Base-by-base conservation (phyloP, 2,888 invertebrate genomes). In the Xanthorhoe designata region DNA sequence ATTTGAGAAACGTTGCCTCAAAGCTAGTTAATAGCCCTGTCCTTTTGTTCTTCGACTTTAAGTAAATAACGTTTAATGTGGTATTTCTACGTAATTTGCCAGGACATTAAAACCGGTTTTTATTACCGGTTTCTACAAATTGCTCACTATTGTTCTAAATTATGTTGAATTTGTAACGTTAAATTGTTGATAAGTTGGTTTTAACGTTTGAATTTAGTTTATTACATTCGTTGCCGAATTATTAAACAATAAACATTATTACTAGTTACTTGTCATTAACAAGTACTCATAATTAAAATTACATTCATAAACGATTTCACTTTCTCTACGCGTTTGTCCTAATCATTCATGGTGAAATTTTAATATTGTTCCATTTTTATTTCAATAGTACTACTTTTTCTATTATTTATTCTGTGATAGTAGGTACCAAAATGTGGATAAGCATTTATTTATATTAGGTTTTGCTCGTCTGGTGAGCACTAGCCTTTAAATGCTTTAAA, bases 31-130 rank as follows among this genome's bases (percentile, higher is more conserved):
- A 70, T 65, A 69, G 65, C 57, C 38, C 47, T 70, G 61, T 62
- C 62, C 64, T 66, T 66, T 65, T 66, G 68, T 66, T 61, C 65
- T 57, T 60, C 32, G 59, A 64, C 68, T 68, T 59, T 58, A 66
- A 66, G 71, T 77, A 77, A 80, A 79, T 79, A 78, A 77, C 75
- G 68, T 74, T 78, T 75, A 73, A 78, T 80, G 60, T 75, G 75
- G 73, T 71, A 75, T 76, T 77, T 66, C 66, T 59, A 65, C 75
- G 76, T 80, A 78, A 80, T 79, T 80, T 77, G 71, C 68, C 49
- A 29, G 66, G 65, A 74, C 72, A 76, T 78, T 75, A 76, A 75
- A 79, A 76, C 77, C 66, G 67, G 71, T 78, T 79, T 79, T 77
- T 64, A 64, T 55, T 51, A 6, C 55, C 61, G 18, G 47, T 29